A percentile compares a stretch with the other conserved stretches of the same genome.
Evolutionary conservation across 2,888 invertebrate genomes (phyloP).

Genomic region (Ametastegia equiseti): DNA sequence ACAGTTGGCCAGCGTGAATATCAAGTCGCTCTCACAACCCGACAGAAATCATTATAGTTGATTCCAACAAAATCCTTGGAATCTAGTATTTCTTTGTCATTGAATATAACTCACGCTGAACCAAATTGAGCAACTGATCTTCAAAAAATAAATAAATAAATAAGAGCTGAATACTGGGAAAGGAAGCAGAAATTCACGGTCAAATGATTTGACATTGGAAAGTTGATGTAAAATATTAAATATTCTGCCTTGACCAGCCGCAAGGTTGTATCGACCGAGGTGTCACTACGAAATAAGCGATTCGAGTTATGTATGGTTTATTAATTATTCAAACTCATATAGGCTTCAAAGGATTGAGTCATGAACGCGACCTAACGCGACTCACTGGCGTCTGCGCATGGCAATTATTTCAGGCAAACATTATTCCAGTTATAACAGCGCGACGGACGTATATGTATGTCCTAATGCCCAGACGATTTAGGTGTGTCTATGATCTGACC

Average conservation of each 20-base stretch:
- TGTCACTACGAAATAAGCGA: not conserved
- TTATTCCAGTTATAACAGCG: conserved; percentile 33
- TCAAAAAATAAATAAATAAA: no score
- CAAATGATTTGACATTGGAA: not conserved
- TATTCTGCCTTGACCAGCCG: not conserved
- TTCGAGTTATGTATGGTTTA: not conserved
- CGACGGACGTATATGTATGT: not conserved
- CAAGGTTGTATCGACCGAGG: not conserved
- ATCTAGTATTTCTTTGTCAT: no score
- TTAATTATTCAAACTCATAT: not conserved
- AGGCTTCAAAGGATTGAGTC: not conserved
- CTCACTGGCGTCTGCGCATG: conserved; percentile 14
- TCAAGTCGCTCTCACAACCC: not conserved
- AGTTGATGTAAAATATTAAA: not conserved
- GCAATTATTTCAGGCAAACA: conserved; percentile 35
- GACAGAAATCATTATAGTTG: not conserved
- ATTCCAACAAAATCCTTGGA: not conserved
- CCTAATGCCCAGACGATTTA: not conserved
- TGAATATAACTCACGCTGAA: no score
- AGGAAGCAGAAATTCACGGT: not conserved
- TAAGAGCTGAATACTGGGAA: not conserved
- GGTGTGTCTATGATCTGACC: conserved; percentile 16
- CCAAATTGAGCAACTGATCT: no score
- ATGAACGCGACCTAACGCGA: not conserved
- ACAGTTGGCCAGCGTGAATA: not conserved